Conservation (phyloP, 2,797 vertebrate genomes). For the Dicrostonyx torquatus region DNA sequence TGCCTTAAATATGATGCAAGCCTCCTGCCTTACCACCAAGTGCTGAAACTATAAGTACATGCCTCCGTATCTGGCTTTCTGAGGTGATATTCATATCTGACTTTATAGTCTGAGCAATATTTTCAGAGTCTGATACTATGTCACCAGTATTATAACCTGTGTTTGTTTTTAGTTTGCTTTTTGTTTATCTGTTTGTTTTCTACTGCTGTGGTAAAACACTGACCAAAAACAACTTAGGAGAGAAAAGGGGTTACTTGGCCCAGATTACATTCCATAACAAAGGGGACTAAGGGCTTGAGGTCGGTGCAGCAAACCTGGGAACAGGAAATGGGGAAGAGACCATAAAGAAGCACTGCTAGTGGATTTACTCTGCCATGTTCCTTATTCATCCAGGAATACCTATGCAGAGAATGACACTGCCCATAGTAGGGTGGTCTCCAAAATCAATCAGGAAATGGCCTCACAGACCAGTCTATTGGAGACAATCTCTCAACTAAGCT, state of each 20-base stretch:
- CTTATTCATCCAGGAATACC: background rate
- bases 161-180: background rate
- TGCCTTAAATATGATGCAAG: background rate
- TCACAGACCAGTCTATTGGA: background rate
- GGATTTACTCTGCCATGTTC: background rate
- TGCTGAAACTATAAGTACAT: background rate
- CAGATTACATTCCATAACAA: background rate
- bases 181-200: background rate
- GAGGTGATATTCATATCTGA: background rate
- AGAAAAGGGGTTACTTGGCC: background rate
- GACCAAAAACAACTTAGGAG: background rate
- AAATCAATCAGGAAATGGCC: background rate
- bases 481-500: background rate
- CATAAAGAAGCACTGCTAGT: no score
- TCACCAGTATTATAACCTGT: background rate
- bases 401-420: background rate
- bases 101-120: background rate
- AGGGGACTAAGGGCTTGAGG: background rate
- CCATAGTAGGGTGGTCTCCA: background rate
- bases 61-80: background rate
- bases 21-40: background rate
- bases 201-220: background rate
- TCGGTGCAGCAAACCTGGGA: background rate
- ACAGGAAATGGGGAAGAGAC: background rate
- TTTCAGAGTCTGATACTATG: background rate